phyloP scores from a whole-genome alignment of 2,888 invertebrate species.

The Synanthedon andrenaeformis region DNA sequence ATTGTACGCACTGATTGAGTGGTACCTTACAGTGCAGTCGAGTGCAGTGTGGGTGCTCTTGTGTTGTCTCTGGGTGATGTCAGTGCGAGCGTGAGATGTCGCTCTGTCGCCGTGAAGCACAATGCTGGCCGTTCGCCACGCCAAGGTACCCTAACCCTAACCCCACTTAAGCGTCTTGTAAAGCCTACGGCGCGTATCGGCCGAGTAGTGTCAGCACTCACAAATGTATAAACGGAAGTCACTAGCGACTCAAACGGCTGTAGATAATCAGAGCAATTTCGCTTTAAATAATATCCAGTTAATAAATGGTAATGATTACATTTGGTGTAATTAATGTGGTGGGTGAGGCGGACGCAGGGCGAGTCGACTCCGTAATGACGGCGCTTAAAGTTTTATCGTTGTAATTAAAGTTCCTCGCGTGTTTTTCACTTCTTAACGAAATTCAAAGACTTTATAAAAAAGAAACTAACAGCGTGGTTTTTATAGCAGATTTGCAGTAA shows the following conservation, averaged over 20 bases:
- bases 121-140: constrained; percentile 51
- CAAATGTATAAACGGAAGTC: too few relatives aligned
- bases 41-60: neutral
- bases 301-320: too few relatives aligned
- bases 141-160: constrained; percentile 30
- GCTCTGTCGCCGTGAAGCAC: constrained; percentile 12
- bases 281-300: too few relatives aligned
- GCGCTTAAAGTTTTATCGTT: neutral
- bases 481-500: too few relatives aligned
- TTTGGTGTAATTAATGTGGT: too few relatives aligned
- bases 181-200: neutral
- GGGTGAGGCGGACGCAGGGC: too few relatives aligned
- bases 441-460: too few relatives aligned
- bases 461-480: too few relatives aligned
- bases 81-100: constrained; percentile 26
- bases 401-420: neutral
- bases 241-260: too few relatives aligned
- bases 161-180: too few relatives aligned
- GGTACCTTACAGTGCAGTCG: too few relatives aligned
- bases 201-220: neutral
- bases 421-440: neutral
- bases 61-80: constrained; percentile 11
- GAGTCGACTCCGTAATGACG: neutral
- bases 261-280: too few relatives aligned
- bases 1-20: neutral